phyloP scores from a whole-genome alignment of 2,888 invertebrate species.

The Pogonocherus hispidulus region DNA sequence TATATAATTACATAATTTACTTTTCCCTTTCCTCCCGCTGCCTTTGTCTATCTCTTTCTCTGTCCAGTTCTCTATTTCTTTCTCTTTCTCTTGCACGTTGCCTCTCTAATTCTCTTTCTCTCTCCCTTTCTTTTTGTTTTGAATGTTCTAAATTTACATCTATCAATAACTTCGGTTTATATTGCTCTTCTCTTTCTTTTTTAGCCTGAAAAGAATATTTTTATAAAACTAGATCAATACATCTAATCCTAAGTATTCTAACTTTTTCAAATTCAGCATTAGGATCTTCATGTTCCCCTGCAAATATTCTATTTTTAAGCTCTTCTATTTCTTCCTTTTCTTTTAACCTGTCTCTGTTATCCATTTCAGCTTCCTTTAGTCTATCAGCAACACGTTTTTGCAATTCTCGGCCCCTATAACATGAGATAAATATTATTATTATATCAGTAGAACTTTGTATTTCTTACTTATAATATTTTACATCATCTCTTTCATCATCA shows the following conservation, averaged over 20 bases:
- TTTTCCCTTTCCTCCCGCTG: conserved; percentile 66
- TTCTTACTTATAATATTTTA: conserved; percentile 92
- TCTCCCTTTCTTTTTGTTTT: conserved; percentile 75
- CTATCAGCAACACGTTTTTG: conserved; percentile 92
- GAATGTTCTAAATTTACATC: conserved; percentile 76
- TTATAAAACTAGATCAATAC: conserved; percentile 3
- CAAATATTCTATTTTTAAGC: conserved; percentile 82
- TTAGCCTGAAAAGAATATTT: conserved; percentile 70
- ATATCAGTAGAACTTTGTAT: background rate
- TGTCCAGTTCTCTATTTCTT: conserved; percentile 89
- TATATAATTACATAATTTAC: conserved; percentile 47
- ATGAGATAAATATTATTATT: conserved; percentile 23
- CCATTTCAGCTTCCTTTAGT: conserved; percentile 93
- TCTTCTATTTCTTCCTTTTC: conserved; percentile 92
- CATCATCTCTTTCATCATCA: conserved; percentile 97
- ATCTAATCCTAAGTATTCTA: conserved; percentile 37
- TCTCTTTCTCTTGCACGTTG: conserved; percentile 80
- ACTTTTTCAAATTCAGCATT: conserved; percentile 77
- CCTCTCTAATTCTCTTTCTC: conserved; percentile 70
- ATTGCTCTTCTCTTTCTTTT: conserved; percentile 84
- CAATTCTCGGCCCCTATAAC: conserved; percentile 83
- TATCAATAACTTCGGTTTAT: conserved; percentile 86
- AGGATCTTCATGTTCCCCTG: conserved; percentile 77
- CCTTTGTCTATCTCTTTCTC: conserved; percentile 67
- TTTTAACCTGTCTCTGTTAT: conserved; percentile 89